Percentiles rank a stretch among this genome's conserved stretches.
Conservation (phyloP, 2,797 vertebrate genomes). For the Acipenser transmontanus region DNA sequence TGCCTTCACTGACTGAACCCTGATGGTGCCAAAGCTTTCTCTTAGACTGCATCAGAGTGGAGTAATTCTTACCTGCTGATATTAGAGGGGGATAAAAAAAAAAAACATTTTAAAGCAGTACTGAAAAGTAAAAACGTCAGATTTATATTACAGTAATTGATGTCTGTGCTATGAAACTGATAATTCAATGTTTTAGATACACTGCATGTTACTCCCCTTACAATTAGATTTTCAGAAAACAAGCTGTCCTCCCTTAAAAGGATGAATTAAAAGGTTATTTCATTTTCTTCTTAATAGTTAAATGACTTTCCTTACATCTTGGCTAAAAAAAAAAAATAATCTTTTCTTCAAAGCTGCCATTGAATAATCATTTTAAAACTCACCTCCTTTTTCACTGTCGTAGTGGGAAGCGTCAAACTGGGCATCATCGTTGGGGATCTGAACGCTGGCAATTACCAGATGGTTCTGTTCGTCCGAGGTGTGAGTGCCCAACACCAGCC, state of each 20-base stretch:
- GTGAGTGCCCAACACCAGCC: constrained; percentile 84
- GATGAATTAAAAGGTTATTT: not conserved
- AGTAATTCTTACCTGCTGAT: constrained; percentile 21
- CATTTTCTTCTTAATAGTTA: not conserved
- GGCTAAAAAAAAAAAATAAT: not conserved
- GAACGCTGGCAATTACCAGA: constrained; percentile 85
- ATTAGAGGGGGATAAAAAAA: not conserved
- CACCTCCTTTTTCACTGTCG: constrained; percentile 89
- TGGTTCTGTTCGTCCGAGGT: constrained; percentile 91
- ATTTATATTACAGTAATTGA: not conserved
- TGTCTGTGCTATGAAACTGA: not conserved
- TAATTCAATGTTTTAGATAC: not conserved
- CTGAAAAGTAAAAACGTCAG: not conserved
- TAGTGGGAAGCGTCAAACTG: constrained; percentile 82
- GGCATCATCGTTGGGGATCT: constrained; percentile 86
- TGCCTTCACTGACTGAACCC: not conserved
- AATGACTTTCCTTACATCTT: not conserved
- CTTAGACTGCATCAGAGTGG: not conserved
- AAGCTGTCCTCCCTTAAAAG: too few relatives aligned
- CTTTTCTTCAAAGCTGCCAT: not conserved
- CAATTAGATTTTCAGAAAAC: too few relatives aligned
- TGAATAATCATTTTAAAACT: constrained; percentile 18
- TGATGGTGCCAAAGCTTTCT: not conserved
- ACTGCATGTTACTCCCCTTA: too few relatives aligned
- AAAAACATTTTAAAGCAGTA: not conserved